Base-by-base conservation (phyloP, 2,797 vertebrate species). In the Chrysocyon brachyurus region DNA sequence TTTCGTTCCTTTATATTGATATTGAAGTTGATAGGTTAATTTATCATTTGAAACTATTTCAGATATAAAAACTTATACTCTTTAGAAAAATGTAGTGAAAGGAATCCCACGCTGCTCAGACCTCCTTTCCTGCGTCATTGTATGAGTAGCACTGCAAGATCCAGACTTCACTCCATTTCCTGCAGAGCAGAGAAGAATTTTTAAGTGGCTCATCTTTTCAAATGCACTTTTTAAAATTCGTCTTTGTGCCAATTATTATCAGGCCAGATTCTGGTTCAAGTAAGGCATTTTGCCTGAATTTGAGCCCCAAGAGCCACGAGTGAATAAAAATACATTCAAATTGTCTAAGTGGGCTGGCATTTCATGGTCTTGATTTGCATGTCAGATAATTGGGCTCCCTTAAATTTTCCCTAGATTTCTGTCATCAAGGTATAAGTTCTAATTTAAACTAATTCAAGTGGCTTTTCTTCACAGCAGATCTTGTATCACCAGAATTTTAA, bases 171-270 rank as follows among this genome's bases (percentile, higher is more conserved):
- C 21, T 82, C 68, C 21, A 40, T 68, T 83, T 96, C 54, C 72
- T 93, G 33, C 56, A 78, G 63, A 94, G 49, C 46, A 77, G 24
- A 72, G 33, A 92, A 83, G 64, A 59, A 31, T 70, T 95, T 88
- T 49, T 86, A 92, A 96, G 86, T 88, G 81, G 75, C 61, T 82
- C 64, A 68, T 66, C 56, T 56, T 91, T 97, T 84, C 63, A 77
- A 94, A 59, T 26, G 26, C 31, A 66, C 61, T 89, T 94, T 88
- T 61, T 28, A 77, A 96, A 94, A 22, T 46, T 73, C 33, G 33
- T 73, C 66, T 96, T 31, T 61, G 12, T 57, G 28, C 72, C 75
- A 87, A 17, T 78, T 33, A 78, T 82, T 87, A 85, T 87, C 61
- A 88, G 91, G 68, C 73, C 49, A 75, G 79, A 89, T 94, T 88